These are phyloP conservation scores for Amiota communis DNA, from an alignment of 2,888 invertebrate species.

Conservation along the genomic window DNA sequence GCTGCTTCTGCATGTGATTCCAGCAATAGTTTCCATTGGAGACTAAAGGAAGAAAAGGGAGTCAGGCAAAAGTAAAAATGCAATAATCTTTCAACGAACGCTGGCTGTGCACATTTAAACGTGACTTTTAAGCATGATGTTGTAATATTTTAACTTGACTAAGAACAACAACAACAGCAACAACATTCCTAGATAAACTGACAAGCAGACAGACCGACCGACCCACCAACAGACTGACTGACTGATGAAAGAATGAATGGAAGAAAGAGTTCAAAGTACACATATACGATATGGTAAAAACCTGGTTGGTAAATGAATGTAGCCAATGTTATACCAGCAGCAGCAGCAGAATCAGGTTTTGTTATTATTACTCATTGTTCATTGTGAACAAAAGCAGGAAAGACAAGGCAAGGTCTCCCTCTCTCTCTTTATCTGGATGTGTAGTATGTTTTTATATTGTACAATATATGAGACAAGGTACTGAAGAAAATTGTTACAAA, in stretches of 20 bases:
- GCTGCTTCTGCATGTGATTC: too few species aligned
- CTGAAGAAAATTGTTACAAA: slow-evolving; percentile 61
- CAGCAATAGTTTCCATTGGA: too few species aligned
- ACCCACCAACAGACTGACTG: too few species aligned
- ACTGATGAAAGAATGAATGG: too few species aligned
- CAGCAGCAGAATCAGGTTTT: background rate
- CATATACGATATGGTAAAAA: too few species aligned
- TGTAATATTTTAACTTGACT: slow-evolving; percentile 67
- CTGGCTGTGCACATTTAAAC: slow-evolving; percentile 63
- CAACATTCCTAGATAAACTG: slow-evolving; percentile 23
- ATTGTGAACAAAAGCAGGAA: background rate
- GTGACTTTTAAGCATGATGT: slow-evolving; percentile 68
- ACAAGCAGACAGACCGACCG: slow-evolving; percentile 10
- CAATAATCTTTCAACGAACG: slow-evolving; percentile 64
- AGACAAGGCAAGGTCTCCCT: background rate
- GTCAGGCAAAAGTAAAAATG: slow-evolving; percentile 49
- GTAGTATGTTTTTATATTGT: background rate
- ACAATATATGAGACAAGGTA: background rate
- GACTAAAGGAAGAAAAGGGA: slow-evolving; percentile 2
- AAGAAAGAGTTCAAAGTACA: too few species aligned
- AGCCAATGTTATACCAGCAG: background rate
- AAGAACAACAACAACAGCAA: slow-evolving; percentile 44
- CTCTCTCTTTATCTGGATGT: background rate
- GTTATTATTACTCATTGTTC: slow-evolving; percentile 16
- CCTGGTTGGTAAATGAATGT: background rate